Base-by-base conservation (phyloP, 2,797 vertebrate species). In the Microchirus variegatus region DNA sequence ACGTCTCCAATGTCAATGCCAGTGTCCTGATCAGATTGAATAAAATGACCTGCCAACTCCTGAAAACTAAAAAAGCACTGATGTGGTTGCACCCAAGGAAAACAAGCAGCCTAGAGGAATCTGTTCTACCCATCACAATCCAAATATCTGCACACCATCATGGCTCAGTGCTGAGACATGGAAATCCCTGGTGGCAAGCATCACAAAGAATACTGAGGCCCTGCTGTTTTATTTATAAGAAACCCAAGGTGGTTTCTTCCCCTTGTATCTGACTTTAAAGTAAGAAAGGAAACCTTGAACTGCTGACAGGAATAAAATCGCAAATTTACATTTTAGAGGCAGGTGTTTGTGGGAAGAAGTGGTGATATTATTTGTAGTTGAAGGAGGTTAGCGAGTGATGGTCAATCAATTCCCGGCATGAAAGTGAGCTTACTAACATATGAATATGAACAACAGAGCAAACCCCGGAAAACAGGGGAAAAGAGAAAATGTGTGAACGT, bases 211-310 rank as follows among this genome's bases (percentile, higher is more conserved):
- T 57, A 61, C 65, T 43, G 75, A 87, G 53, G 76, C 53, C 68
- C 55, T 78, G 13, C 64, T 89, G 82, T 85, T 87, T 87, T 89
- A 90, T 90, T 87, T 83, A 89, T 87, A 74, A 81, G 78, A 68
- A 70, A 87, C 77, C 82, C 67, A 81, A 67, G 43, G 75, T 81
- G 75, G 70, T 76, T 81, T 71, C 68, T 42, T 17, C 15, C 46
- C 50, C 53, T 26, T 9, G 60, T 53, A 76, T 81, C 74, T 86
- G 87, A 88, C 87, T 87, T 86, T 72, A 77, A 72, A 83, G 85
- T 72, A 75, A 85, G 66, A 69, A 73, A 80, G 78, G 80, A 88
- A 81, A 85, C 82, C 82, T 86, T 89, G 82, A 89, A 84, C 68
- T 68, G 78, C 75, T 82, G 84, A 85, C 75, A 70, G 74, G 80